Evolutionary conservation across 1,140 invertebrate genomes (phyloP).

Genomic region (Nymphalis io): DNA sequence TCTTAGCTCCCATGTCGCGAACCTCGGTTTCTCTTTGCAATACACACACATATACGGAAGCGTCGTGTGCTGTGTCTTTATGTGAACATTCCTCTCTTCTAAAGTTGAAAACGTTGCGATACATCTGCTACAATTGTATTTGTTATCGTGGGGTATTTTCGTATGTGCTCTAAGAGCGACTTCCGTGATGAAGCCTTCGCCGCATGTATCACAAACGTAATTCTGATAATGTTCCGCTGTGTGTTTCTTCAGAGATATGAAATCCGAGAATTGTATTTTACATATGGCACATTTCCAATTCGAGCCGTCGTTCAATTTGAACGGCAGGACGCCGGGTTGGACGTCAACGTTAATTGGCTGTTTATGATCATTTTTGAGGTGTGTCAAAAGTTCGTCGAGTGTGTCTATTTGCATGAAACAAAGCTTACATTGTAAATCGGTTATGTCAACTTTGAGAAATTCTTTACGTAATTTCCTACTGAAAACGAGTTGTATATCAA

Average conservation of each 20-base stretch:
- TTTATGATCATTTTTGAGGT: slow-evolving; percentile 71
- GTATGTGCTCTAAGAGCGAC: slow-evolving; percentile 65
- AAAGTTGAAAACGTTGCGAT: slow-evolving; percentile 69
- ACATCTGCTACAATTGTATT: slow-evolving; percentile 71
- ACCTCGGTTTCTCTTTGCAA: slow-evolving; percentile 71
- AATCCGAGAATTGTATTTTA: slow-evolving; percentile 67
- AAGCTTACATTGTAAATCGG: slow-evolving; percentile 69
- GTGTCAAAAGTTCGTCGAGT: slow-evolving; percentile 63
- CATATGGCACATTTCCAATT: slow-evolving; percentile 71
- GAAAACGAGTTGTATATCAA: slow-evolving; percentile 64
- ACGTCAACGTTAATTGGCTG: slow-evolving; percentile 67
- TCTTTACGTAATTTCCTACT: slow-evolving; percentile 67
- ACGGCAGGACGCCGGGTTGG: slow-evolving; percentile 66
- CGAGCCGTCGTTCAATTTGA: slow-evolving; percentile 64
- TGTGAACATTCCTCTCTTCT: slow-evolving; percentile 65
- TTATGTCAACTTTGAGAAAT: slow-evolving; percentile 71
- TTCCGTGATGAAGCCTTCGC: slow-evolving; percentile 72
- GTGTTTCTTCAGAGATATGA: slow-evolving; percentile 73
- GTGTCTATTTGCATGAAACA: slow-evolving; percentile 66
- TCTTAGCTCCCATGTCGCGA: slow-evolving; percentile 68
- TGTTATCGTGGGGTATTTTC: slow-evolving; percentile 68
- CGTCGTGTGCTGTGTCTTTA: slow-evolving; percentile 67
- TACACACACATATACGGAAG: slow-evolving; percentile 70
- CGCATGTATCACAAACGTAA: slow-evolving; percentile 77
- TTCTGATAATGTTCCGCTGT: slow-evolving; percentile 75